Evolutionary conservation across 1,140 invertebrate genomes (phyloP).

Genomic region (Gryllus bimaculatus): DNA sequence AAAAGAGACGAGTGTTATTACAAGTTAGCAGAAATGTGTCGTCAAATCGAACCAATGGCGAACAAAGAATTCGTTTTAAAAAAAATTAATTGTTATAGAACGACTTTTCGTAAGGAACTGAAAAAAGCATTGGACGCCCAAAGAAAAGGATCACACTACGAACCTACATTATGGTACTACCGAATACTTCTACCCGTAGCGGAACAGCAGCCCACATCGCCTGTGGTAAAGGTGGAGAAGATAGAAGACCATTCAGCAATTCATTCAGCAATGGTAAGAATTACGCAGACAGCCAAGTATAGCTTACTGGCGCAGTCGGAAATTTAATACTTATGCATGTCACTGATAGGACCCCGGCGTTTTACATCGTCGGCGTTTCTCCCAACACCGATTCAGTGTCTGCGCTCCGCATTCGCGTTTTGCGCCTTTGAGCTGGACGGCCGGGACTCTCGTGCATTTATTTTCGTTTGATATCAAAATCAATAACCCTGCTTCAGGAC

Average conservation of each 20-base stretch:
- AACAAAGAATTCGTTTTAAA: background rate
- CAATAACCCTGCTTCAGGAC: background rate
- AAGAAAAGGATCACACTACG: background rate
- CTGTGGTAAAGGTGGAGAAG: too few species aligned
- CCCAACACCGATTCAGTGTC: too few species aligned
- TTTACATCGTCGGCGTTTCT: too few species aligned
- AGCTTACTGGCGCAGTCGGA: too few species aligned
- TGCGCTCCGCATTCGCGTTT: too few species aligned
- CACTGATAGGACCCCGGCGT: too few species aligned
- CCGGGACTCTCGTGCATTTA: background rate
- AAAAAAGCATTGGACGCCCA: background rate
- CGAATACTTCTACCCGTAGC: background rate
- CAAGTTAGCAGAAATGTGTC: background rate
- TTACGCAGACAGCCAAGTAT: too few species aligned
- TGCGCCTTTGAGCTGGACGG: too few species aligned
- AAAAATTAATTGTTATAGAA: background rate
- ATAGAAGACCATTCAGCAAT: too few species aligned
- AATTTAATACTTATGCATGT: too few species aligned
- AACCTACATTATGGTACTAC: background rate
- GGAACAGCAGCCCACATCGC: background rate
- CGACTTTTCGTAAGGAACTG: background rate
- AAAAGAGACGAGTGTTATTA: background rate
- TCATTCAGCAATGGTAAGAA: too few species aligned
- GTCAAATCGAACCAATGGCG: background rate
- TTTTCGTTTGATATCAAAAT: background rate